Evolutionary conservation across 2,797 vertebrate species (phyloP).

Genomic region (Gallinago nigripennis): DNA sequence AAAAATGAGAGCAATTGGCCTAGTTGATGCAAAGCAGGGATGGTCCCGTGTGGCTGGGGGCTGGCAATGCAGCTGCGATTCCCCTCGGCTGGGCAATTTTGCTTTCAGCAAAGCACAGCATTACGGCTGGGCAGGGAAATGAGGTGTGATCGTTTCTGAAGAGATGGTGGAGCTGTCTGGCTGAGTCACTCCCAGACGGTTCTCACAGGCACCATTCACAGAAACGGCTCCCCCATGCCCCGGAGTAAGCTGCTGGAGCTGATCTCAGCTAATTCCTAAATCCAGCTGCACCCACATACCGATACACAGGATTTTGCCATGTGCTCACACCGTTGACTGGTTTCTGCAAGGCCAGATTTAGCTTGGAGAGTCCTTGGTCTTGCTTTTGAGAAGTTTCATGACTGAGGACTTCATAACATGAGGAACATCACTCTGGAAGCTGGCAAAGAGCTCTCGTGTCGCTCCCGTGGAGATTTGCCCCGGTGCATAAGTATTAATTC

Average conservation of each 20-base stretch:
- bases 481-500: neutral
- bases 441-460: neutral
- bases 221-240: neutral
- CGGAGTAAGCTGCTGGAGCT: neutral
- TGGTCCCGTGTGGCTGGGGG: neutral
- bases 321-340: fast-evolving
- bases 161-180: neutral
- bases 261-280: constrained; percentile 51
- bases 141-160: neutral
- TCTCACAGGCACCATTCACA: neutral
- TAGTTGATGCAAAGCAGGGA: neutral
- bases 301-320: neutral
- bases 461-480: neutral
- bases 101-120: neutral
- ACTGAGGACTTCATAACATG: fast-evolving
- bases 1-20: neutral
- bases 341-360: neutral
- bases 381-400: neutral
- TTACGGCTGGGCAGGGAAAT: neutral
- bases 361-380: neutral
- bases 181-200: neutral
- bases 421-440: neutral
- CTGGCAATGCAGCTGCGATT: neutral
- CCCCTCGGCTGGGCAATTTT: neutral
- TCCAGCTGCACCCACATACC: constrained; percentile 39